phyloP scores from a whole-genome alignment of 92 coral and sea anemone species.

The Blastomussa wellsi region DNA sequence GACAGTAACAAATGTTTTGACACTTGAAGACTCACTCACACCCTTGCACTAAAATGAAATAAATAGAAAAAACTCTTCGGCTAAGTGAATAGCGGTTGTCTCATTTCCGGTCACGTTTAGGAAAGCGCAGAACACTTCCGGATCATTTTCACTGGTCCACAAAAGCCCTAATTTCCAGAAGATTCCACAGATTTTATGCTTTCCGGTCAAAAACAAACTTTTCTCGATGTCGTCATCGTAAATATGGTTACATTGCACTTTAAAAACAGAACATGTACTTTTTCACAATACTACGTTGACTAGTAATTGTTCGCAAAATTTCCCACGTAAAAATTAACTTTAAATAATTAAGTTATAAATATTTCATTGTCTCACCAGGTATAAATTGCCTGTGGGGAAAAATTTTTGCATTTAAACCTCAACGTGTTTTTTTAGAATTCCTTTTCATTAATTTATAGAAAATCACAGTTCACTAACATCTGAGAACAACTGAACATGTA shows the following conservation, averaged over 20 bases:
- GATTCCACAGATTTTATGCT: background rate
- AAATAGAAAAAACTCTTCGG: background rate
- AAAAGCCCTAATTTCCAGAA: background rate
- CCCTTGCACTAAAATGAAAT: background rate
- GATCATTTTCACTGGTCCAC: background rate
- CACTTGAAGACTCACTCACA: background rate
- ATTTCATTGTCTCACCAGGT: background rate
- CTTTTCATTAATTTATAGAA: background rate
- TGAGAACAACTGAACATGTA: background rate
- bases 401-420: background rate
- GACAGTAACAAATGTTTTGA: background rate
- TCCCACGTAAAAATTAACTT: background rate
- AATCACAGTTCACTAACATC: background rate
- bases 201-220: background rate
- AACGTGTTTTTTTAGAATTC: background rate
- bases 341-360: background rate
- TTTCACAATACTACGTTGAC: no score
- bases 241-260: background rate
- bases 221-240: background rate
- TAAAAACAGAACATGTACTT: background rate
- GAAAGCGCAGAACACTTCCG: constrained; percentile 9
- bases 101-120: constrained; percentile 26
- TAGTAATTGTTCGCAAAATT: background rate
- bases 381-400: background rate
- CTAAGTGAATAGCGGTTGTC: background rate